Base-by-base conservation (phyloP, 1,140 invertebrate species). In the Cherax destructor region DNA sequence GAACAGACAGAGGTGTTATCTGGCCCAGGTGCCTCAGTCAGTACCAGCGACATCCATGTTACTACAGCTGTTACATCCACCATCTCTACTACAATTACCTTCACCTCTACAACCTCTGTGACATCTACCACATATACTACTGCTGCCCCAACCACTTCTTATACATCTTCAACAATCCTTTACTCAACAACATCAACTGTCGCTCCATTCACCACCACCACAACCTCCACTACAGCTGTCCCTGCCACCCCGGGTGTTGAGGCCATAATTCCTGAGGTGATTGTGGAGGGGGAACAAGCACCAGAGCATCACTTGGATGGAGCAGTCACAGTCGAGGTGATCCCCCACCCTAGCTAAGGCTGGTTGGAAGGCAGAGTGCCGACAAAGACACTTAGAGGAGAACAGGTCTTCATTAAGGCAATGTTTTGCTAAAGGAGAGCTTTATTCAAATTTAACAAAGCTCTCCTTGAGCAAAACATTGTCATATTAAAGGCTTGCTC, bases 271-370 rank as follows among this genome's bases (percentile, higher is more conserved):
- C 80, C 87, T 74, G 87, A 88, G 18, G 65, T 74, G 61, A 41
- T 47, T 30, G 87, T 49, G 61, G 80, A 81, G 41, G 65, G 52
- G 80, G 88, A 84, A 52, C 89, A 76, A 85, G 50, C 69, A 69
- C 47, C 59, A 65, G 18, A 85, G 47, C 49, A 65, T 47, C 77
- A 61, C 16, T 52, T 59, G 52, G 81, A 49, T 65, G 56, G 24
- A 79, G 50, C 85, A 61, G 85, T 59, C 74, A 78, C 87, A 80
- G 21, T 81, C 18, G 87, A 88, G 87, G 87, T 88, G 87, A 88
- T 88, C 59, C 61, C 78, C 61, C 59, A 78, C 24, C 59, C 61
- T 65, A 50, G 11, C 86, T 69, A 61, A 50, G 86, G 79, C 79
- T 83, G 78, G 72, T 47, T 50, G 30, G 30, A 41, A 41, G 30